phyloP scores from a whole-genome alignment of 1,140 invertebrate species.

The Branchinecta lindahli region DNA sequence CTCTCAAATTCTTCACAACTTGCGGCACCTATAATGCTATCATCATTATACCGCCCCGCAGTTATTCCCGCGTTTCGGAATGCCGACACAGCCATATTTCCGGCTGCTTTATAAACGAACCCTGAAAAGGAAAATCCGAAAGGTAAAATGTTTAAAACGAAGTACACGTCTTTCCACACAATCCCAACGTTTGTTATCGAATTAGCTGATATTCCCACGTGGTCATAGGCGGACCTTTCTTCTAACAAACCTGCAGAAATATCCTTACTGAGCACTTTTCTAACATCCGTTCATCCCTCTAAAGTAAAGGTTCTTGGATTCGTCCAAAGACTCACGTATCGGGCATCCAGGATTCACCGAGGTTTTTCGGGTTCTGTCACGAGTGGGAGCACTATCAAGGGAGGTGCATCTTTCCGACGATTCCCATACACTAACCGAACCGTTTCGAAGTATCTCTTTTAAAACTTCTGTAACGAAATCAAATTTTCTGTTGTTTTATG shows the following conservation, averaged over 20 bases:
- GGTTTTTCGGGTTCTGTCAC: neutral
- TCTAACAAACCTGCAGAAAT: neutral
- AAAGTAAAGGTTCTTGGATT: neutral
- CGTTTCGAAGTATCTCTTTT: neutral
- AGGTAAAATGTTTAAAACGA: slow-evolving; percentile 1
- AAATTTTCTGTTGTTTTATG: slow-evolving; percentile 1
- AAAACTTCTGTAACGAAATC: neutral
- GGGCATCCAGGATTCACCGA: neutral
- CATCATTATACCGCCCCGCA: neutral
- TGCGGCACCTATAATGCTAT: neutral
- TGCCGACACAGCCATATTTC: neutral
- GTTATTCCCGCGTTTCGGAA: neutral
- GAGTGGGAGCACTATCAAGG: neutral
- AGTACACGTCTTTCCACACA: neutral
- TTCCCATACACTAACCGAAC: neutral
- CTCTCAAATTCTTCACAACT: neutral
- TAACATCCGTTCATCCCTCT: neutral
- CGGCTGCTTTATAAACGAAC: neutral
- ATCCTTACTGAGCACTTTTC: neutral
- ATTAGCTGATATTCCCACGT: neutral
- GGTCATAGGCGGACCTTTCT: slow-evolving; percentile 4
- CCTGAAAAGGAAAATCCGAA: no score
- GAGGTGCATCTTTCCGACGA: neutral
- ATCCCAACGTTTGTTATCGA: neutral
- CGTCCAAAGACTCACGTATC: neutral